Evolutionary conservation across 2,113 vertebrate species (phyloP).

Genomic region (Eptesicus fuscus): DNA sequence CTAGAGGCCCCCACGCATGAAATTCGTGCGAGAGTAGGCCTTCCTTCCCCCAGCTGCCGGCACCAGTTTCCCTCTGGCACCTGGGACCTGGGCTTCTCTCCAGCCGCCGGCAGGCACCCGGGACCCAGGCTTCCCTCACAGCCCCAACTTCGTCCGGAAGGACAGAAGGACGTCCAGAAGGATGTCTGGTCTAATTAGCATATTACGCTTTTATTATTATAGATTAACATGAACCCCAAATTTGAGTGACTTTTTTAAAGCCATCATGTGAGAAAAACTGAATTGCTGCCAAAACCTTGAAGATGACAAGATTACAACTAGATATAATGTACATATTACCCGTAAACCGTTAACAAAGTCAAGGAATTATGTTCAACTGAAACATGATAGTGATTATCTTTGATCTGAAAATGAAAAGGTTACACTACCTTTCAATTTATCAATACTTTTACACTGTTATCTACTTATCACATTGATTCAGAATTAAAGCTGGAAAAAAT

Average conservation of each 20-base stretch:
- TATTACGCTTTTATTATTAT: too few species aligned
- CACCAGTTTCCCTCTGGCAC: too few species aligned
- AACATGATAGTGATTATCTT: neutral
- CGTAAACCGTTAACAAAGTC: neutral
- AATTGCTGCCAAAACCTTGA: neutral
- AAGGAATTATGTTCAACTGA: neutral
- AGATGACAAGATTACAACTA: neutral
- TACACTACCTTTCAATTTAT: neutral
- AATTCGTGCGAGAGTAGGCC: too few species aligned
- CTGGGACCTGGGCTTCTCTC: too few species aligned
- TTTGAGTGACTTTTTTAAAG: neutral
- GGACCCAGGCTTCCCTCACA: too few species aligned
- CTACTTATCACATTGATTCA: neutral
- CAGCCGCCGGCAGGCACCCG: too few species aligned
- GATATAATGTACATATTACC: neutral
- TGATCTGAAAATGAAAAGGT: neutral
- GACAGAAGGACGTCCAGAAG: too few species aligned
- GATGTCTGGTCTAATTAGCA: too few species aligned
- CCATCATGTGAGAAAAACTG: neutral
- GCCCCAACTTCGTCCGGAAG: too few species aligned
- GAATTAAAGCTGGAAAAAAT: constrained; percentile 26
- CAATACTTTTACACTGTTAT: neutral
- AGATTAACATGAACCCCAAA: neutral
- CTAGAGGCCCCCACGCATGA: too few species aligned
- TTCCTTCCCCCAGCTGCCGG: too few species aligned